Conservation (phyloP, 2,113 vertebrate genomes). For the Oryzias curvinotus region DNA sequence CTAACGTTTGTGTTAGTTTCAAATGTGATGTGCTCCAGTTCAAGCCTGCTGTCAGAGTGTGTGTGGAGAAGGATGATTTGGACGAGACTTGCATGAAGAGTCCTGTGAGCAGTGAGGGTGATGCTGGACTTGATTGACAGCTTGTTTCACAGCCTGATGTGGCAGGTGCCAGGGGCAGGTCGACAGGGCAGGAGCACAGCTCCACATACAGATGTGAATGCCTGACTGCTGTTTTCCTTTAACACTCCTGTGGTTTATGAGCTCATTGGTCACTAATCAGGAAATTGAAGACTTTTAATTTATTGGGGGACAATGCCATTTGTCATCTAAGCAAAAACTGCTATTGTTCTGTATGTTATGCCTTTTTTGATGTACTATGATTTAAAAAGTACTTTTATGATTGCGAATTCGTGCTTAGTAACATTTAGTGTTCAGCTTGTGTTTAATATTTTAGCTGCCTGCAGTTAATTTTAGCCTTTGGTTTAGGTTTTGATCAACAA, state of each 20-base stretch:
- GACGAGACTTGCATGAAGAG: conserved; percentile 24
- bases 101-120: background rate
- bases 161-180: conserved; percentile 62
- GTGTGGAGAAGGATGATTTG: conserved; percentile 33
- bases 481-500: too few species aligned
- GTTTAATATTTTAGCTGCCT: too few species aligned
- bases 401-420: too few species aligned
- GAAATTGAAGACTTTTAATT: background rate
- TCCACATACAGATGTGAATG: conserved; percentile 51
- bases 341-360: too few species aligned
- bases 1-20: too few species aligned
- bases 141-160: conserved; percentile 38
- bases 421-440: too few species aligned
- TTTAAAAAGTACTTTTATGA: too few species aligned
- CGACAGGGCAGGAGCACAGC: conserved; percentile 47
- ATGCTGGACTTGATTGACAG: conserved; percentile 60
- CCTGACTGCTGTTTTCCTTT: conserved; percentile 54
- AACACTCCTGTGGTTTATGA: conserved; percentile 20
- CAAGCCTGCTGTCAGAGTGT: conserved; percentile 16
- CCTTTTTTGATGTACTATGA: too few species aligned
- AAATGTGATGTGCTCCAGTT: conserved; percentile 32
- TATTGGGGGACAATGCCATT: too few species aligned
- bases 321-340: too few species aligned
- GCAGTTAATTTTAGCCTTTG: too few species aligned
- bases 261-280: conserved; percentile 23